Evolutionary conservation across 2,113 vertebrate genomes (phyloP).

Genomic region (Rhegmatorhina hoffmannsi): DNA sequence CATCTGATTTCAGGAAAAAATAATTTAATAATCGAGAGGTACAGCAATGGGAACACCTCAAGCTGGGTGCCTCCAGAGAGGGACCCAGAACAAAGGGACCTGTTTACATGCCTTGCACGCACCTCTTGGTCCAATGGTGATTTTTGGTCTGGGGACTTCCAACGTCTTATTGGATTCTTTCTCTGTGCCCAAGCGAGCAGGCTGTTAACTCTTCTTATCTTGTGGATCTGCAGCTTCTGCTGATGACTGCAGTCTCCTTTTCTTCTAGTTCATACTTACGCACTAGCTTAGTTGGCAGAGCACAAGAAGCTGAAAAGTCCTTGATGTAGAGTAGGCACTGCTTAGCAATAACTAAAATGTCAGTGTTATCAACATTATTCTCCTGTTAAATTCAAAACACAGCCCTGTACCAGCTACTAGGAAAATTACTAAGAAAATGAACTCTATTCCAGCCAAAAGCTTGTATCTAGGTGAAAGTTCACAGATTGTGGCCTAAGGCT

Average conservation of each 20-base stretch:
- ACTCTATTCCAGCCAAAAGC: neutral
- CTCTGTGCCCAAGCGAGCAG: neutral
- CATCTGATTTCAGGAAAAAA: neutral
- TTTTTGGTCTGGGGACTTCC: neutral
- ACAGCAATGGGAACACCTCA: neutral
- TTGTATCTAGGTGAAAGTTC: neutral
- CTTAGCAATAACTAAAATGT: neutral
- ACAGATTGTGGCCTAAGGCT: neutral
- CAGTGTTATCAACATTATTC: neutral
- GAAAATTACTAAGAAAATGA: neutral
- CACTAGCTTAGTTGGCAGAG: neutral
- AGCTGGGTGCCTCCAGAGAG: neutral
- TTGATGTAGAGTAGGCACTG: neutral
- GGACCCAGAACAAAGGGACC: neutral
- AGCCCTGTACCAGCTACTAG: neutral
- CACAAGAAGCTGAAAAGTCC: neutral
- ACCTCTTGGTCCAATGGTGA: neutral
- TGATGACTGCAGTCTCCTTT: neutral
- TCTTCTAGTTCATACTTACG: neutral
- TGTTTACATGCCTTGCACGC: neutral
- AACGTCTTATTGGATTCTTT: neutral
- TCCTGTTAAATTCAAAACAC: neutral
- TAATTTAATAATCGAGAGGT: neutral
- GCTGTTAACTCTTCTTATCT: neutral
- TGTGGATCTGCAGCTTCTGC: neutral